Percentiles rank a stretch among this genome's conserved stretches.
Evolutionary conservation across 1,140 invertebrate genomes (phyloP).

Genomic region (Rhizoglyphus robini): DNA sequence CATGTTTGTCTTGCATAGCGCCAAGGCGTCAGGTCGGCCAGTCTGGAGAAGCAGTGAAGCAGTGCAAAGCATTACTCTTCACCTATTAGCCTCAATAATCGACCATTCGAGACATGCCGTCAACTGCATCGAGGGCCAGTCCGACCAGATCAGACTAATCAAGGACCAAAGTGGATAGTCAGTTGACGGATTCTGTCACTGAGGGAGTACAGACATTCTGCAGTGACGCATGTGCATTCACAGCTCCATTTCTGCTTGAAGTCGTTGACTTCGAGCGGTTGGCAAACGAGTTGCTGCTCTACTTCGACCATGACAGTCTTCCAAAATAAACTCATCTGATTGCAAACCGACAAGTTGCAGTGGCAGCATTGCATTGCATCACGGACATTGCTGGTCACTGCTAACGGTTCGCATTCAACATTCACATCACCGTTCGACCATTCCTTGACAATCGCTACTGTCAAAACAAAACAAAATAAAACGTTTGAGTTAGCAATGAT

Average conservation of each 20-base stretch:
- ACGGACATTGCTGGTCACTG: background rate
- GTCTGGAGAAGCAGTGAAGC: too few relatives aligned
- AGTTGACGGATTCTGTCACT: too few relatives aligned
- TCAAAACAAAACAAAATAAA: too few relatives aligned
- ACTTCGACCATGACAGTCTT: background rate
- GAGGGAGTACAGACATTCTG: too few relatives aligned
- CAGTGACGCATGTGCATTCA: too few relatives aligned
- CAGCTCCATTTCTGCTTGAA: background rate
- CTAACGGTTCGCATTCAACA: background rate
- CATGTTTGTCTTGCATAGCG: too few relatives aligned
- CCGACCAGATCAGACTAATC: background rate
- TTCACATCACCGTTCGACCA: background rate
- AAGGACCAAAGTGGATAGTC: background rate
- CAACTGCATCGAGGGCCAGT: background rate
- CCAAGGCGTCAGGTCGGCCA: too few relatives aligned
- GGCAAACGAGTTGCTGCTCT: background rate
- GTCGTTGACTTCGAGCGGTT: background rate
- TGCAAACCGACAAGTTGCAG: background rate
- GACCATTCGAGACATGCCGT: background rate
- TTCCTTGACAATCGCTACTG: too few relatives aligned
- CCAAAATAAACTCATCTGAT: background rate
- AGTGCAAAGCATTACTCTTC: too few relatives aligned
- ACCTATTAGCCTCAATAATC: background rate
- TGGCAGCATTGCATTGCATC: background rate
- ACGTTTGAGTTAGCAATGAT: too few relatives aligned